Evolutionary conservation across 2,888 invertebrate species (phyloP), one percentile per base, ranked within the genome.

Genomic region (Dynastes maya): DNA sequence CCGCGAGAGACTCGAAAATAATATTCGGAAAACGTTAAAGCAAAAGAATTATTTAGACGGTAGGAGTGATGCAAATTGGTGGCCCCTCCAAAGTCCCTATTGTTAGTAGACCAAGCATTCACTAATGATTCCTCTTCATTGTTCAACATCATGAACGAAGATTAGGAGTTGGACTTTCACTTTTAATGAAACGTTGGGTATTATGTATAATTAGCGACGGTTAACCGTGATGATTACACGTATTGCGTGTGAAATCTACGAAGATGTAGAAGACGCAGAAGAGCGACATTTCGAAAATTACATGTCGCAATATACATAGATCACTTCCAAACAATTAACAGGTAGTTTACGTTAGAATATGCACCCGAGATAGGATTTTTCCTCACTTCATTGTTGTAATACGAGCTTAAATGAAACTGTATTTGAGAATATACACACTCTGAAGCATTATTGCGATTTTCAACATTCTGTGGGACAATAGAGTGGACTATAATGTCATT

Each of bases 291-390:
- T 53, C 53, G 53, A 16, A n/a, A 16, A 16, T 53, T 53, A 53
- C 53, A 53, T n/a, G n/a, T n/a, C 53, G 53, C 16, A 16, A 16
- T 53, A 53, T 53, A 53, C 16, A 53, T 53, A 53, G 13, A 53
- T 53, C 53, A 53, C 53, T 53, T 53, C 53, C n/a, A 53, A 5
- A 2, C 53, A 53, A 53, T 53, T 53, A 53, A 53, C 53, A 53
- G 6, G 5, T 53, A n/a, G 16, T 53, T 53, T 53, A 6, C 53
- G 51, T 4, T 6, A 9, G 53, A 16, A 16, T 6, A 53, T 53
- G 16, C 16, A 53, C n/a, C 53, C 53, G 6, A 16, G 53, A 13
- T 53, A 2, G 16, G n/a, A 53, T 53, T 53, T 53, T 53, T 53
- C 45, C 16, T 53, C 53, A 53, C n/a, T 5, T 53, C 16, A 53